Percentiles rank a stretch among this genome's conserved stretches.
phyloP scores from a whole-genome alignment of 2,888 invertebrate genomes.

The Phaonia tiefii region DNA sequence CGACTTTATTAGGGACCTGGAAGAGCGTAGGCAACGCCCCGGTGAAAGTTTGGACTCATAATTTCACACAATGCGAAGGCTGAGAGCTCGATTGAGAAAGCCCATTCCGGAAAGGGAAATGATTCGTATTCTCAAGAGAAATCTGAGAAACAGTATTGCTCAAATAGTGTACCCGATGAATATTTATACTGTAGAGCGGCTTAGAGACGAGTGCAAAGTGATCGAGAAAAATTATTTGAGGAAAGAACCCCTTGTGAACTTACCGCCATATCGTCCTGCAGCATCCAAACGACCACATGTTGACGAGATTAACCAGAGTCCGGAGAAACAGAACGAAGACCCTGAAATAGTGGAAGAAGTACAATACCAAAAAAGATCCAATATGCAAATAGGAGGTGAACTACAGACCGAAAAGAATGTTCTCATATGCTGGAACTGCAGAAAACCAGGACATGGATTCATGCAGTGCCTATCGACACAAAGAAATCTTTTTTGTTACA shows the following conservation, averaged over 20 bases:
- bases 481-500: slow-evolving; percentile 16
- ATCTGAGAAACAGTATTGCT: background rate
- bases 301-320: no score
- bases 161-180: background rate
- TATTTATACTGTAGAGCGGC: background rate
- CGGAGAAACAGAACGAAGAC: no score
- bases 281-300: no score
- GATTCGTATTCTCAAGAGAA: background rate
- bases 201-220: background rate
- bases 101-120: background rate
- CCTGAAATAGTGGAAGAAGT: no score
- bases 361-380: no score
- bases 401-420: no score
- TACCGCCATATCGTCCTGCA: no score
- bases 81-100: background rate
- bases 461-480: background rate
- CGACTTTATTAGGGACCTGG: slow-evolving; percentile 36
- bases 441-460: background rate
- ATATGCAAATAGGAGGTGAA: no score
- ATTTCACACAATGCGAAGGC: slow-evolving; percentile 1
- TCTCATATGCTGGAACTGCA: background rate
- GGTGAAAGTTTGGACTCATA: slow-evolving; percentile 11
- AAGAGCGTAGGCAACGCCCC: slow-evolving; percentile 29
- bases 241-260: no score
- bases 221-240: background rate